phyloP scores from a whole-genome alignment of 1,140 invertebrate genomes.

The Pemphigus obesinymphae region DNA sequence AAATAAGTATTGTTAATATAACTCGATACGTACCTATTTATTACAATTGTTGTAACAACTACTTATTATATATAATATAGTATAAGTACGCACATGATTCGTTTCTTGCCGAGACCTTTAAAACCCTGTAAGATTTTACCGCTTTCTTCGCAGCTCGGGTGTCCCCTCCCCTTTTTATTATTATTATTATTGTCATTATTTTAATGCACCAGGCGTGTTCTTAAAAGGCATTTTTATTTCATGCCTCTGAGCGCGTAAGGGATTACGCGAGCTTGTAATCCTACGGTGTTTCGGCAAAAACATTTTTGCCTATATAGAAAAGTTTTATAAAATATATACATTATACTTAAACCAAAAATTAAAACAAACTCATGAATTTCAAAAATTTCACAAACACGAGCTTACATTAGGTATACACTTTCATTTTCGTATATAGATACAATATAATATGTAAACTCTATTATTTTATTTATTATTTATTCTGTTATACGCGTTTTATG shows the following conservation, averaged over 20 bases:
- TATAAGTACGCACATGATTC: not conserved
- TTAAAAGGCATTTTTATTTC: constrained; percentile 31
- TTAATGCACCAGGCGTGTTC: constrained; percentile 21
- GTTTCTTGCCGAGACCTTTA: not conserved
- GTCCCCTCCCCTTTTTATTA: not conserved
- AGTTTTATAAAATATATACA: not conserved
- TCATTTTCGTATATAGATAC: too few species aligned
- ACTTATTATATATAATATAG: too few species aligned
- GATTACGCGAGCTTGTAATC: constrained; percentile 11
- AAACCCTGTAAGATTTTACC: constrained; percentile 23
- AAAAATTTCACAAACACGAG: not conserved
- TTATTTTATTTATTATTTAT: too few species aligned
- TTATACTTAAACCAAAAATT: not conserved
- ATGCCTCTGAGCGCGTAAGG: not conserved
- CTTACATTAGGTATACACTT: too few species aligned
- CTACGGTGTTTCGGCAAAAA: not conserved
- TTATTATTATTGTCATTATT: constrained; percentile 32
- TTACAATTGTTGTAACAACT: not conserved
- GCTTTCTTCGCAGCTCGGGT: too few species aligned
- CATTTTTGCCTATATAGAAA: not conserved
- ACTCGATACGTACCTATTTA: not conserved
- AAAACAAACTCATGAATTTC: not conserved
- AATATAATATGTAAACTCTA: too few species aligned
- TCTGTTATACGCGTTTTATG: too few species aligned
- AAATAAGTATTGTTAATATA: not conserved